Evolutionary conservation across 2,888 invertebrate species (phyloP), one percentile per base, ranked within the genome.

Genomic region (Ditula angustiorana): DNA sequence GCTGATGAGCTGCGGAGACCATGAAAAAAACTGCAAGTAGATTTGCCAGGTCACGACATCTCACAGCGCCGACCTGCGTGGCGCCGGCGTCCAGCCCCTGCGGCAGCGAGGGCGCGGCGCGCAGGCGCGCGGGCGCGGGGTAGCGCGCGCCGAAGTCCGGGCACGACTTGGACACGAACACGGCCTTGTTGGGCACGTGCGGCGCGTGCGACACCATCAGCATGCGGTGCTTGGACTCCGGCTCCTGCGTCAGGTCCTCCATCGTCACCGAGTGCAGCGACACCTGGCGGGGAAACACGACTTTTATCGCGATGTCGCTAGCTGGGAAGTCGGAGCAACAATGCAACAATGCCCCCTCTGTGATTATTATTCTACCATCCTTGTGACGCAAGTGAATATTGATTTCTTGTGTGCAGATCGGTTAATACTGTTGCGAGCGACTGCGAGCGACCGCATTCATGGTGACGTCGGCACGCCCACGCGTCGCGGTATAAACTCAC

Each of bases 211-310:
- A 97, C 68, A 96, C 95, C 83, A 98, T 96, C 94, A 98, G 96
- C 81, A 95, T 95, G 33, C 98, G 95, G 86, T 97, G 96, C 74
- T 95, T 95, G 0, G 97, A 96, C 46, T 96, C 96, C 19, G 95
- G 94, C 1, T 96, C 95, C 77, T 96, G 96, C 5, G 97, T 94
- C 2, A 98, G 93, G 88, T 99, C 98, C 84, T 98, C 98, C 96
- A 99, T 97, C 2, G 96, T 94, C 21, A 99, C 94, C 0, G 98
- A 97, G 71, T 97, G 95, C 5, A 99, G 90, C 0, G 97, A 96
- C 11, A 97, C 95, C 94, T 95, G 74, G 0, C 1, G 8, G 7
- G n/a, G n/a, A n/a, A n/a, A n/a, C n/a, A n/a, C n/a, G n/a, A n/a
- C n/a, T n/a, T n/a, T n/a, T n/a, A n/a, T n/a, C n/a, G n/a, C n/a